Percentiles rank a stretch among this genome's conserved stretches.
These are phyloP conservation scores for Gobio gobio DNA, from an alignment of 2,113 vertebrate genomes.

Conservation along the genomic window DNA sequence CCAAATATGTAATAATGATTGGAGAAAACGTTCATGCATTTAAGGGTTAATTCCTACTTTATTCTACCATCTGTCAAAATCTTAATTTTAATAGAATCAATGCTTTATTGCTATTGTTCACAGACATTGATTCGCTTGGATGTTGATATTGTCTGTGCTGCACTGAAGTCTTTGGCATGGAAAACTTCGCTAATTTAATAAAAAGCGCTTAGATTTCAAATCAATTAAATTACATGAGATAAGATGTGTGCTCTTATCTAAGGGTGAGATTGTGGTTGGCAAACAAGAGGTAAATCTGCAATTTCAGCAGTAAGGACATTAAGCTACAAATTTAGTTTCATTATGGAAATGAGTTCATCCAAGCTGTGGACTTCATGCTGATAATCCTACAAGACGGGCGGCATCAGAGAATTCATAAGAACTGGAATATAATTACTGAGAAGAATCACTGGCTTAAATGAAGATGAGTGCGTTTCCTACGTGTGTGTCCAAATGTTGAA, in stretches of 20 bases:
- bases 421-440: constrained; percentile 67
- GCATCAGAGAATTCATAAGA: constrained; percentile 69
- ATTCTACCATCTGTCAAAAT: constrained; percentile 4
- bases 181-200: constrained; percentile 35
- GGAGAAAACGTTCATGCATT: too few relatives aligned
- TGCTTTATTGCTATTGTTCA: background rate
- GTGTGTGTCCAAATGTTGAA: constrained; percentile 54
- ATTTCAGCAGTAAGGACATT: constrained; percentile 66
- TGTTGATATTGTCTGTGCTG: background rate
- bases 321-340: constrained; percentile 69
- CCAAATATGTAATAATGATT: too few relatives aligned
- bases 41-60: background rate
- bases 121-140: background rate
- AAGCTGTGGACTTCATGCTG: constrained; percentile 74
- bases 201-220: constrained; percentile 32
- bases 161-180: background rate
- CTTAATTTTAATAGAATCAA: background rate
- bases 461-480: constrained; percentile 60
- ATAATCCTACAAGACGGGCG: constrained; percentile 75
- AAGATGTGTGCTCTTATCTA: constrained; percentile 22
- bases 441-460: constrained; percentile 56
- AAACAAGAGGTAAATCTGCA: constrained; percentile 71
- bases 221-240: constrained; percentile 35
- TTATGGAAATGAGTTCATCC: constrained; percentile 78
- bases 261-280: constrained; percentile 50